Percentiles rank a stretch among this genome's conserved stretches.
These are phyloP conservation scores for Anastrepha ludens DNA, from an alignment of 1,140 invertebrate species.

Conservation along the genomic window DNA sequence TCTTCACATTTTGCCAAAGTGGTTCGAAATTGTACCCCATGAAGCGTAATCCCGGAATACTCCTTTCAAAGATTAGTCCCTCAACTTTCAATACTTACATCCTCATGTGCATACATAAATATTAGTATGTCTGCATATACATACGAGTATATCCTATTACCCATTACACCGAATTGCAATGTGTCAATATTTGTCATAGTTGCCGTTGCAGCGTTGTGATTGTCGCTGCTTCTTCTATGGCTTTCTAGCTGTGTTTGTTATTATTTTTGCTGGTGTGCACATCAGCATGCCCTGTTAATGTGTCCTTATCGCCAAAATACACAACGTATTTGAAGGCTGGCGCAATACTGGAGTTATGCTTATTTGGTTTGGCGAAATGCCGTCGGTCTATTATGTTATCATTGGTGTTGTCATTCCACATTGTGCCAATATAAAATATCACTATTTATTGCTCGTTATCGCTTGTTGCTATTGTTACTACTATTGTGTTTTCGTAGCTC, in stretches of 20 bases:
- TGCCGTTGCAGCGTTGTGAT: conserved; percentile 21
- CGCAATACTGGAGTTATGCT: neutral
- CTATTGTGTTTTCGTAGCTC: conserved; percentile 22
- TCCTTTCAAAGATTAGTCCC: too few relatives aligned
- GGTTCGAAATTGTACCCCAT: too few relatives aligned
- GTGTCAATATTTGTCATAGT: conserved; percentile 47
- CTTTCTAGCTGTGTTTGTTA: neutral
- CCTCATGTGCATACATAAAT: neutral
- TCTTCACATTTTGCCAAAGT: too few relatives aligned
- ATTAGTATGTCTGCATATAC: neutral
- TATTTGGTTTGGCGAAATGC: conserved; percentile 46
- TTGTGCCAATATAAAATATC: neutral
- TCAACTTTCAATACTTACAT: too few relatives aligned
- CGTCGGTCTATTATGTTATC: conserved; percentile 43
- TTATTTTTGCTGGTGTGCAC: neutral
- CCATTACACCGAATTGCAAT: neutral
- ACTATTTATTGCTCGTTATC: neutral
- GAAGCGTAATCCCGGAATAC: too few relatives aligned
- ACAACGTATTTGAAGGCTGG: neutral
- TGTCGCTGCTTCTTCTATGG: neutral
- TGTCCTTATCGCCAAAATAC: conserved; percentile 27
- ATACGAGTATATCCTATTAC: too few relatives aligned
- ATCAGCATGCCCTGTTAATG: conserved; percentile 5
- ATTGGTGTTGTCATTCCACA: neutral
- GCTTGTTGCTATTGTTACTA: neutral